Conservation (phyloP, 1,140 invertebrate species). For the Microplitis demolitor region DNA sequence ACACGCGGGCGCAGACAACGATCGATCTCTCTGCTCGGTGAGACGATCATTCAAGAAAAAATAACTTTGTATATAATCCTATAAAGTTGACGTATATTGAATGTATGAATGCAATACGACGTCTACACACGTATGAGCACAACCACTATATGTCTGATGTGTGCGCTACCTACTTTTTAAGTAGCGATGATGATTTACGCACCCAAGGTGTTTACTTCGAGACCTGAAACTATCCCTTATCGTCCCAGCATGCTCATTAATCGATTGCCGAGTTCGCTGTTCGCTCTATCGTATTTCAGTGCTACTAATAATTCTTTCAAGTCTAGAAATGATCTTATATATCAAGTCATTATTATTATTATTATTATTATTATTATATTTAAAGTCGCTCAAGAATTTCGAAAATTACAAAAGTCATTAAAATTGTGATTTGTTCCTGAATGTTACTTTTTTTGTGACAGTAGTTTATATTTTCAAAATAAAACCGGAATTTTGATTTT, state of each 20-base stretch:
- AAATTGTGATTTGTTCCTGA: no score
- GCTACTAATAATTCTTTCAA: slow-evolving; percentile 14
- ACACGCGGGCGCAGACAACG: neutral
- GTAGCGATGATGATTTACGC: slow-evolving; percentile 26
- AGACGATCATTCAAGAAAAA: neutral
- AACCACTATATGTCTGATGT: neutral
- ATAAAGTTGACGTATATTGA: neutral
- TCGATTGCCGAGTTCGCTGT: slow-evolving; percentile 17
- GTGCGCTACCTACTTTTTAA: slow-evolving; percentile 25
- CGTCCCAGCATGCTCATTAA: slow-evolving; percentile 19
- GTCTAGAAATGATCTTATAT: slow-evolving; percentile 10
- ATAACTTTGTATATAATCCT: neutral
- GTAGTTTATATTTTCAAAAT: neutral
- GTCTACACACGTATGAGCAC: neutral
- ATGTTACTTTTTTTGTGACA: neutral
- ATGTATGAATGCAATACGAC: neutral
- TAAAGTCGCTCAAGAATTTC: neutral
- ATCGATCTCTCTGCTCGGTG: slow-evolving; percentile 17
- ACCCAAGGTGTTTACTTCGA: slow-evolving; percentile 25
- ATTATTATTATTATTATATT: neutral
- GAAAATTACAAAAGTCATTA: no score
- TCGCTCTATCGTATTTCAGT: neutral
- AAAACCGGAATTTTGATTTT: neutral
- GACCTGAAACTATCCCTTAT: slow-evolving; percentile 27
- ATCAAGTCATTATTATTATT: neutral